These are phyloP conservation scores for Patiria miniata DNA, from an alignment of 35 echinoderm and acorn worm genomes.

Conservation along the genomic window DNA sequence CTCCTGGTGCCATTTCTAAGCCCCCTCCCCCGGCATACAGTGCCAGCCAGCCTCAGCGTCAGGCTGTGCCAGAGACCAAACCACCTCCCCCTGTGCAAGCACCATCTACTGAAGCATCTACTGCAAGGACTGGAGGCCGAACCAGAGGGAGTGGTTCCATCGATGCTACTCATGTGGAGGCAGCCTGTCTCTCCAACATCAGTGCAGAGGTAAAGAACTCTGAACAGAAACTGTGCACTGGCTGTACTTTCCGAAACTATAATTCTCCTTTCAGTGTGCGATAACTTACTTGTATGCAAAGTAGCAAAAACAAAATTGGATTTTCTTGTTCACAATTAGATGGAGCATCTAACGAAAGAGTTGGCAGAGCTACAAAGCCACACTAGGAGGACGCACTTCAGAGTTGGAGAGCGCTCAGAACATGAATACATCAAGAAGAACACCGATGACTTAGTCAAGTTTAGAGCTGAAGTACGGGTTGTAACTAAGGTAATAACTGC, in stretches of 20 bases:
- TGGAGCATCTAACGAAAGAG: conserved; percentile 80
- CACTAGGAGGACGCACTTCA: conserved; percentile 21
- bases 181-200: conserved; percentile 73
- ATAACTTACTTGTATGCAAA: no score
- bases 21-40: not conserved
- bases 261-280: no score
- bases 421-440: not conserved
- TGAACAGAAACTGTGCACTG: not conserved
- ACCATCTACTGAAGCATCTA: conserved; percentile 1
- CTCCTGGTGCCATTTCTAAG: not conserved
- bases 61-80: conserved; percentile 28
- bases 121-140: not conserved
- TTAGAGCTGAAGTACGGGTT: conserved; percentile 58
- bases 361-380: conserved; percentile 48
- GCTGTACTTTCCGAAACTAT: no score
- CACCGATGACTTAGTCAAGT: conserved; percentile 56
- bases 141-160: not conserved
- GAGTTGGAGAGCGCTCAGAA: not conserved
- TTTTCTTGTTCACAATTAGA: conserved; percentile 43
- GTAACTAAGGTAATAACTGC: conserved; percentile 69
- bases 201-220: conserved; percentile 66
- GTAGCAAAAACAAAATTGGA: not conserved
- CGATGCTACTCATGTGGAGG: conserved; percentile 45
- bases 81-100: conserved; percentile 30
- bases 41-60: not conserved